Percentiles rank a stretch among this genome's conserved stretches.
phyloP scores from a whole-genome alignment of 2,113 vertebrate species.

The Tiliqua scincoides region DNA sequence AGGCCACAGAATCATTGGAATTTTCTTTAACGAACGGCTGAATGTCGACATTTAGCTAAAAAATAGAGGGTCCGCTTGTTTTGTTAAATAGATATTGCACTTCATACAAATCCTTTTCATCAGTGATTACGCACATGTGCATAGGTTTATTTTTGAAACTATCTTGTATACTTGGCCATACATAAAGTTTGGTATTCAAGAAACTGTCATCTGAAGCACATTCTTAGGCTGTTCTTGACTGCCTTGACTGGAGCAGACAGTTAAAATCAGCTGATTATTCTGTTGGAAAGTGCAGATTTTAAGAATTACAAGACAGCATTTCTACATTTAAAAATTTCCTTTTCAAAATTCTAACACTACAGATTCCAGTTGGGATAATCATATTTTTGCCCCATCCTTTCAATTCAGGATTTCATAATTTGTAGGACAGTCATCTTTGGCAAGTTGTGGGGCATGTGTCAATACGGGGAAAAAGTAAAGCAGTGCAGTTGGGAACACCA shows the following conservation, averaged over 20 bases:
- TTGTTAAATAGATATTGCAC: slow-evolving; percentile 2
- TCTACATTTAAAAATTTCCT: background rate
- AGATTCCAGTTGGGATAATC: slow-evolving; percentile 34
- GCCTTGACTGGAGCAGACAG: background rate
- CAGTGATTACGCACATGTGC: background rate
- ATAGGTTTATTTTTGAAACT: background rate
- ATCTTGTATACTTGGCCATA: background rate
- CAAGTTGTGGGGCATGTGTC: too few relatives aligned
- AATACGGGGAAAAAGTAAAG: background rate
- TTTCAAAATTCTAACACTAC: background rate
- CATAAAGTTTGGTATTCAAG: background rate
- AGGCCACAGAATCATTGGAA: slow-evolving; percentile 73
- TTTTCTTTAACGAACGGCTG: slow-evolving; percentile 90
- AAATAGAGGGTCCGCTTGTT: slow-evolving; percentile 42
- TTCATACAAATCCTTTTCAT: background rate
- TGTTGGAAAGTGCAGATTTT: background rate
- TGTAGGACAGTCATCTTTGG: too few relatives aligned
- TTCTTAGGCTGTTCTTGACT: background rate
- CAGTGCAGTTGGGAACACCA: background rate
- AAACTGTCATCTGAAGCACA: background rate
- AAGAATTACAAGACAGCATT: background rate
- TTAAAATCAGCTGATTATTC: background rate
- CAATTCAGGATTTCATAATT: background rate
- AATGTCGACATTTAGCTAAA: slow-evolving; percentile 93
- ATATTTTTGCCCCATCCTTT: slow-evolving; percentile 22